phyloP scores from a whole-genome alignment of 2,888 invertebrate species.

The Amphipoea oculea region DNA sequence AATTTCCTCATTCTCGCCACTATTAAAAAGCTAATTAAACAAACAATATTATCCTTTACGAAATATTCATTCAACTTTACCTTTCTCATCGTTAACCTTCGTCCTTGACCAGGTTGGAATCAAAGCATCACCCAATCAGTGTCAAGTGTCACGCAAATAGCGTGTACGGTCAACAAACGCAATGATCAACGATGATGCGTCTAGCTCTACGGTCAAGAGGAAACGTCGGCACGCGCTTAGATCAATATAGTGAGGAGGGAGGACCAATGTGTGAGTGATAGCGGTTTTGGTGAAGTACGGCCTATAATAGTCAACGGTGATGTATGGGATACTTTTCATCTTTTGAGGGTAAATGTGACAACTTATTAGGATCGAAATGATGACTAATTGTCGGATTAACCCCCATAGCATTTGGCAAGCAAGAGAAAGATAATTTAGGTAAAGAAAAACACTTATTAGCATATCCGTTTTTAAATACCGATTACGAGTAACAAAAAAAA shows the following conservation, averaged over 20 bases:
- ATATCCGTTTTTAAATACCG: neutral
- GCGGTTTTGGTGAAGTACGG: conserved; percentile 14
- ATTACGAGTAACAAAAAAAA: neutral
- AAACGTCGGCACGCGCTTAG: conserved; percentile 69
- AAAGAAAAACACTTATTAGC: neutral
- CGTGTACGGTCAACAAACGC: conserved; percentile 69
- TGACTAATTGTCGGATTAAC: neutral
- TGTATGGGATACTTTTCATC: neutral
- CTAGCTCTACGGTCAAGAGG: conserved; percentile 54
- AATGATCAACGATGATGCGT: conserved; percentile 70
- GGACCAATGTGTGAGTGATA: conserved; percentile 23
- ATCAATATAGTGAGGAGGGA: conserved; percentile 61
- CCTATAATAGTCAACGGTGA: neutral
- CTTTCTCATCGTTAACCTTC: conserved; percentile 35
- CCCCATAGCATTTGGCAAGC: neutral
- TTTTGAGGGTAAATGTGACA: neutral
- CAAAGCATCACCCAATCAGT: conserved; percentile 63
- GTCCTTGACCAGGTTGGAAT: conserved; percentile 53
- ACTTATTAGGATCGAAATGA: neutral
- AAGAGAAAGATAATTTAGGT: neutral
- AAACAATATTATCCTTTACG: neutral
- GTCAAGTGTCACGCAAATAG: conserved; percentile 69
- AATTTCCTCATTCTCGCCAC: neutral
- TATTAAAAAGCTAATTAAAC: neutral
- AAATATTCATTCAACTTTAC: conserved; percentile 15